A percentile compares a stretch with the other conserved stretches of the same genome.
Evolutionary conservation across 2,113 vertebrate genomes (phyloP).

Genomic region (Calidris pugnax): DNA sequence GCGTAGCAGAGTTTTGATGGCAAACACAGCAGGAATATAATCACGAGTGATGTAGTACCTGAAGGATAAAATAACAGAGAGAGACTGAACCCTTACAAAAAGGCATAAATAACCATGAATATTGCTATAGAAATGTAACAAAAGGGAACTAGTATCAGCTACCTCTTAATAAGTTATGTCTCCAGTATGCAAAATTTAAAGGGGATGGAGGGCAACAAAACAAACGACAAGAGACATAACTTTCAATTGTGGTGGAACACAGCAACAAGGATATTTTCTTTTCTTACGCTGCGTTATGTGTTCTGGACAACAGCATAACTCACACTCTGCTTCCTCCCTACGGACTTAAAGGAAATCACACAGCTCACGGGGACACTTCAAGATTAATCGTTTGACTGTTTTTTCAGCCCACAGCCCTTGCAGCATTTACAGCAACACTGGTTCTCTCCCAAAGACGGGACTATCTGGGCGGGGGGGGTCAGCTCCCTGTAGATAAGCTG

Average conservation of each 20-base stretch:
- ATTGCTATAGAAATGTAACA: neutral
- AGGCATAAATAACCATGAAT: neutral
- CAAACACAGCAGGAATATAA: neutral
- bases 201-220: neutral
- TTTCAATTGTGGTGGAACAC: neutral
- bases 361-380: neutral
- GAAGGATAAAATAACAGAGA: neutral
- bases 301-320: neutral
- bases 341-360: neutral
- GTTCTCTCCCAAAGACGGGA: no score
- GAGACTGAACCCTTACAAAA: neutral
- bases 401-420: neutral
- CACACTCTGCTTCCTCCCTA: neutral
- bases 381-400: neutral
- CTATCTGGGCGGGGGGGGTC: fast-evolving
- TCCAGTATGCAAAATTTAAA: neutral
- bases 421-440: neutral
- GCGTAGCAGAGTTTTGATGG: neutral
- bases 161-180: neutral
- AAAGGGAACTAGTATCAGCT: neutral
- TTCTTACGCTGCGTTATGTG: neutral
- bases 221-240: neutral
- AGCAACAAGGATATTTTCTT: neutral
- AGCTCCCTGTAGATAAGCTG: neutral
- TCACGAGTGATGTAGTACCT: neutral